phyloP scores from a whole-genome alignment of 2,888 invertebrate genomes.

The Acanthoscelides obtectus region DNA sequence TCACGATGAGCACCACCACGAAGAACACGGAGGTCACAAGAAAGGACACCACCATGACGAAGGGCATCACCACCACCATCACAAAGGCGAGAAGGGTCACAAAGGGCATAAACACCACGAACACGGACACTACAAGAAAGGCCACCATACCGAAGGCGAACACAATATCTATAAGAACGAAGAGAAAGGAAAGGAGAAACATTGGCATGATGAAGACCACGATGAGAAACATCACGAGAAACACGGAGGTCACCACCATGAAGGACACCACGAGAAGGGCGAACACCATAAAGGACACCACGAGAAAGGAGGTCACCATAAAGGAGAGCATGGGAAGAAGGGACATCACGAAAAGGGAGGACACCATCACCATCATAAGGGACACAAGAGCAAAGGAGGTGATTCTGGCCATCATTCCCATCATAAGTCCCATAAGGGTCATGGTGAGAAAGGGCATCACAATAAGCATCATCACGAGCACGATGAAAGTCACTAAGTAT shows the following conservation, averaged over 20 bases:
- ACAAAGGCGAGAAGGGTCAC: neutral
- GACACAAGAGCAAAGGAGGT: neutral
- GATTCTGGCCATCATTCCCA: neutral
- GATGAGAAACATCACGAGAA: neutral
- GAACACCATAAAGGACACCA: neutral
- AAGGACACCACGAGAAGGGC: neutral
- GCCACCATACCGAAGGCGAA: neutral
- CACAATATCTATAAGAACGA: neutral
- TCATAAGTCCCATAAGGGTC: neutral
- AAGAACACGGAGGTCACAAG: neutral
- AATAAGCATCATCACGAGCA: neutral
- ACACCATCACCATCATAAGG: neutral
- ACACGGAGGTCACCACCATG: neutral
- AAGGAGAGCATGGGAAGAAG: neutral
- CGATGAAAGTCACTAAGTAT: neutral
- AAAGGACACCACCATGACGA: neutral
- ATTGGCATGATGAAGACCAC: neutral
- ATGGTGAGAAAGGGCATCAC: neutral
- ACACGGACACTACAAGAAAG: neutral
- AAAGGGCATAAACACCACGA: neutral
- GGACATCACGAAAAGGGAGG: neutral
- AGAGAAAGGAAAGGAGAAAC: neutral
- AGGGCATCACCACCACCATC: neutral
- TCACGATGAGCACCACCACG: neutral
- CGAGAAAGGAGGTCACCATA: neutral